Base-by-base conservation (phyloP, 64 coral and sea anemone species). In the Stichodactyla helianthus region DNA sequence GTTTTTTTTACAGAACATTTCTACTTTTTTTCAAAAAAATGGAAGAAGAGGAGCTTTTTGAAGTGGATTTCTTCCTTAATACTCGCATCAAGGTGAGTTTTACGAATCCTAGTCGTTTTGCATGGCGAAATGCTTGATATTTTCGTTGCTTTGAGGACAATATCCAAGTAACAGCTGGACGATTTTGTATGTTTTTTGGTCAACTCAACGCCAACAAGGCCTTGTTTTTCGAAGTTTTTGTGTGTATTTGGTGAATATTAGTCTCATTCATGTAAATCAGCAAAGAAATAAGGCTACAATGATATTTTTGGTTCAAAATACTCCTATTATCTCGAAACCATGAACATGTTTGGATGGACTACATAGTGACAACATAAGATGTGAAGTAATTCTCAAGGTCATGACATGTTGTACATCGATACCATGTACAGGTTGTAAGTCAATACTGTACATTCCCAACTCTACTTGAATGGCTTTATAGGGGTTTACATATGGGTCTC, bases 1-100 rank as follows among this genome's bases (percentile, higher is more conserved):
- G 1, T 58, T 58, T 15, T 58, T 1, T 15, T 1, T 15, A 15
- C 55, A 11, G 55, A 58, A 58, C 0, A 11, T 58, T 31, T 74
- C n/a, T 2, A 11, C 7, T 74, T 31, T 74, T 74, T 74, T 23
- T 11, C 7, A 5, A 7, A 74, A 81, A 53, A 54, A 81, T 81
- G 78, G 78, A 81, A 23, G 78, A 81, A 31, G 78, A 81, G 10
- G 55, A 85, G 55, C 83, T 90, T 77, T 90, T 84, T 23, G 88
- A 90, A 85, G 88, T 90, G 0, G 88, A 90, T 50, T 84, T 2
- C 18, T 84, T 90, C 82, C 52, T 90, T n/a, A 83, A 90, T 60
- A 56, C 82, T 4, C 82, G 71, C 77, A 77, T 10, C 10, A 90
- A 84, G 88, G 88, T 90, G 17, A 85, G 51, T 19, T 16, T 2